Base-by-base conservation (phyloP, 2,797 vertebrate species). In the Parambassis ranga region DNA sequence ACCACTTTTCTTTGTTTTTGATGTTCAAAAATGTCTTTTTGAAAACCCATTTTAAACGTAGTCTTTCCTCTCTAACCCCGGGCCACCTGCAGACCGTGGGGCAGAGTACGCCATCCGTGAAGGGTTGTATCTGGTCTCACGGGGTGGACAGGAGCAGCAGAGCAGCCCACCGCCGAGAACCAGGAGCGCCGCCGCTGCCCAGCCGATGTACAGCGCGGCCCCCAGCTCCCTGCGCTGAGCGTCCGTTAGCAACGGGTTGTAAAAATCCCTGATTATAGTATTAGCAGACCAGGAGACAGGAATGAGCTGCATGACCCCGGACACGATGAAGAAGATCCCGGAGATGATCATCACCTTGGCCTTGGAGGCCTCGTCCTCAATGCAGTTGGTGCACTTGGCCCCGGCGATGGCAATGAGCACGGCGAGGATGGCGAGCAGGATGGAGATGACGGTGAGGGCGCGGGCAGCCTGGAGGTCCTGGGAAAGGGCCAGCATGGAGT, bases 261-360 rank as follows among this genome's bases (percentile, higher is more conserved):
- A 98, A 92, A 98, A 98, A 74, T 98, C 94, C 65, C 93, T 91
- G 90, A 98, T 95, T 73, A 98, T 93, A 75, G 93, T 94, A 89
- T 98, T 95, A 78, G 96, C 97, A 0, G 95, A 93, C 97, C 97
- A 98, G 76, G 91, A 97, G 44, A 96, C 94, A 0, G 97, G 97
- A 43, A 98, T 94, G 46, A 98, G 92, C 68, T 91, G 93, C 94
- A 97, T 93, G 77, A 97, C 2, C 2, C 94, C 94, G 0, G 95
- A 83, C 27, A 96, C 75, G 9, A 98, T 91, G 90, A 97, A 97
- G 71, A 96, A 81, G 26, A 96, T 91, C 0, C 97, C 97, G 0
- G 94, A 92, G 51, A 94, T 76, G 32, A 98, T 98, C 90, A 95
- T 96, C 84, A 98, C 92, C 84, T 95, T 97, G 71, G 96, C 91